Evolutionary conservation across 2,113 vertebrate species (phyloP), one percentile per base, ranked within the genome.

Genomic region (Pelvicachromis taeniatus): DNA sequence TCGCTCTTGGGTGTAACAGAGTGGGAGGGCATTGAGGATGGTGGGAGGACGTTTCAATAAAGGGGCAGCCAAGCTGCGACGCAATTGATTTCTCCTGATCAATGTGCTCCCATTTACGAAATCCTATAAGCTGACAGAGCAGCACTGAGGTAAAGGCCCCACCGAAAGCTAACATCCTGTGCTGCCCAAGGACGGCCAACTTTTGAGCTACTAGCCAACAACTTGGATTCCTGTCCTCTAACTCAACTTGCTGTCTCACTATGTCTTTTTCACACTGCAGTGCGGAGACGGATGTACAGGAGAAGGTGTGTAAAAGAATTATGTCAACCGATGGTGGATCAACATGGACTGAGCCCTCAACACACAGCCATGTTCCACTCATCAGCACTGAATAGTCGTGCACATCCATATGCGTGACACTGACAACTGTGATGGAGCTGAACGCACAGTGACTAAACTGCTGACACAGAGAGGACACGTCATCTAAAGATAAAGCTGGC

Each of bases 61-160:
- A 87, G 68, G 81, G 83, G 73, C 84, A 73, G 82, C 82, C 85
- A 70, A 92, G 81, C 87, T 77, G 81, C 12, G 86, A 75, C 48
- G 77, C 55, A 33, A 95, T 92, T 58, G 92, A 95, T 95, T 93
- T 40, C 14, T 87, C 26, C 77, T 85, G 85, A 94, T 95, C 90
- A 88, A 94, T 92, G 92, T 35, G 6, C 73, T 68, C 87, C 91
- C 88, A 90, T 92, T 91, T 91, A 85, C 31, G 14, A 90, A 92
- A 88, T 89, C 88, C 88, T 87, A 89, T 90, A 89, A 89, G 91
- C 92, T 88, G 85, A 88, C 87, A 80, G 82, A 58, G 88, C 83
- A 83, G 14, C 80, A 40, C 54, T 82, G 80, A 29, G 86, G 55
- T 80, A 61, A 86, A 79, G 59, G 50, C 42, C 65, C 35, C 63